phyloP scores from a whole-genome alignment of 2,888 invertebrate species.

The Pristionchus maxplancki region DNA sequence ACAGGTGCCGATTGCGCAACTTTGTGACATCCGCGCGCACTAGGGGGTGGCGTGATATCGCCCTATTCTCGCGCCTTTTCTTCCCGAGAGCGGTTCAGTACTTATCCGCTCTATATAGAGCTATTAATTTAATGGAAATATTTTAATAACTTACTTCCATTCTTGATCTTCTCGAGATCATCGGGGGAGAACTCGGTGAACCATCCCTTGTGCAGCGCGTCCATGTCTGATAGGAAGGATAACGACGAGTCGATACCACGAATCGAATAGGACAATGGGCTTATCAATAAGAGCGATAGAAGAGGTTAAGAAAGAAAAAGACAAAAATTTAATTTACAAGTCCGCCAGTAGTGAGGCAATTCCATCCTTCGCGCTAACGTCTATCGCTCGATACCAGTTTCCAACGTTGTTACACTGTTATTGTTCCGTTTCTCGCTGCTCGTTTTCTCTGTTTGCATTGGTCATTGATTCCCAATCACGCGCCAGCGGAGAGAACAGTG shows the following conservation, averaged over 20 bases:
- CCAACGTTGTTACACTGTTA: neutral
- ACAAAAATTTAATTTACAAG: neutral
- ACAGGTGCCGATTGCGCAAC: slow-evolving; percentile 46
- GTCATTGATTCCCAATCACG: neutral
- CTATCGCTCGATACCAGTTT: slow-evolving; percentile 3
- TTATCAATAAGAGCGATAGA: slow-evolving; percentile 32
- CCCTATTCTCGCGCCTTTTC: neutral
- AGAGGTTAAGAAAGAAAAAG: neutral
- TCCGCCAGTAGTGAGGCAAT: neutral
- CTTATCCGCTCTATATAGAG: neutral
- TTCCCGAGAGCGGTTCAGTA: too few species aligned
- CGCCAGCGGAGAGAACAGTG: neutral
- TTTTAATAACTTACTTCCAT: slow-evolving; percentile 54
- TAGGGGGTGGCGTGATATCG: slow-evolving; percentile 26
- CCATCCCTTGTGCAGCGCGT: slow-evolving; percentile 88
- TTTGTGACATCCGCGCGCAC: slow-evolving; percentile 18
- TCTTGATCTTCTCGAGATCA: slow-evolving; percentile 70
- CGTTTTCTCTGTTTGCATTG: neutral
- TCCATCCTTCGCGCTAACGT: neutral
- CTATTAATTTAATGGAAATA: neutral
- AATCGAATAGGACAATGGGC: slow-evolving; percentile 14
- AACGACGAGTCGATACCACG: slow-evolving; percentile 18
- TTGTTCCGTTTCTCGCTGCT: neutral
- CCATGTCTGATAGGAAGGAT: slow-evolving; percentile 81
- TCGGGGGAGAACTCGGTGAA: slow-evolving; percentile 90